Evolutionary conservation across 2,113 vertebrate genomes (phyloP).

Genomic region (Parotia lawesii): DNA sequence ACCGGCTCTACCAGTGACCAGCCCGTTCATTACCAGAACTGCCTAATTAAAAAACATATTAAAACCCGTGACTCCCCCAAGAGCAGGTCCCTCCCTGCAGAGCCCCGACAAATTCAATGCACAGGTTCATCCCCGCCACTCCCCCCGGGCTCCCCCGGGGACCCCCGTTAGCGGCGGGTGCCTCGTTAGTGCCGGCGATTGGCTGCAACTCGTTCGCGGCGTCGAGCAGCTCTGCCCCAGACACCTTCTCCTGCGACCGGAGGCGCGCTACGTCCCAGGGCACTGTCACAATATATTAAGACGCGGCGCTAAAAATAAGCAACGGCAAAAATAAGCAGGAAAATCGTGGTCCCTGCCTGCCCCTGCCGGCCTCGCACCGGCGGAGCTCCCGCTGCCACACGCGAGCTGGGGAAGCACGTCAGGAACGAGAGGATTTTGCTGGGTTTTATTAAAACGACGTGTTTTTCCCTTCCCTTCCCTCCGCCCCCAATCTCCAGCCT

Average conservation of each 20-base stretch:
- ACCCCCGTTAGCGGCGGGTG: neutral
- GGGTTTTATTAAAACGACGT: neutral
- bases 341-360: neutral
- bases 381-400: neutral
- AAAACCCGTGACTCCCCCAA: neutral
- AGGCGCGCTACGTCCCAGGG: neutral
- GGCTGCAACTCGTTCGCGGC: neutral
- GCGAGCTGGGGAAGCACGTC: neutral
- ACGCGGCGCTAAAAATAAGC: slow-evolving; percentile 40
- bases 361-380: neutral
- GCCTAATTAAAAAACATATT: neutral
- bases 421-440: neutral
- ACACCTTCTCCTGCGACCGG: neutral
- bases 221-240: slow-evolving; percentile 10
- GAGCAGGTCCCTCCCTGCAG: neutral
- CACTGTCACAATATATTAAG: slow-evolving; percentile 46
- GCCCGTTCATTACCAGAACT: neutral
- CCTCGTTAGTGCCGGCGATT: neutral
- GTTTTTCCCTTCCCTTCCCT: neutral
- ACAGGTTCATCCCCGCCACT: neutral
- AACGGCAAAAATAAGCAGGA: neutral
- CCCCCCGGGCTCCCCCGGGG: fast-evolving
- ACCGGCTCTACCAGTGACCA: neutral
- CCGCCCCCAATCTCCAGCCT: neutral
- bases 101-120: neutral